phyloP scores from a whole-genome alignment of 2,113 vertebrate genomes.

The Stigmatopora nigra region DNA sequence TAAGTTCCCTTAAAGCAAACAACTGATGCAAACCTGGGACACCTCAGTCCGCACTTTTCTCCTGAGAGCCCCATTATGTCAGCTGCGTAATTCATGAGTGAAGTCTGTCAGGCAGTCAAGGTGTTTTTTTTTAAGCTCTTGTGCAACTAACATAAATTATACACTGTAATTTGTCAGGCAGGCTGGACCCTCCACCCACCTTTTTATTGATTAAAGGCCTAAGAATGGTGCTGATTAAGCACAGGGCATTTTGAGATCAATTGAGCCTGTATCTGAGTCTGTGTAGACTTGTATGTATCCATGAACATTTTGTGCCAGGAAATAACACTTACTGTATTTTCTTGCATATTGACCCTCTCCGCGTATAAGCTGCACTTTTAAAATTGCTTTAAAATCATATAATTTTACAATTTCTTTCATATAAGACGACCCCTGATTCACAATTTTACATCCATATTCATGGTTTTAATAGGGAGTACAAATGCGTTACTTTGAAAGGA shows the following conservation, averaged over 20 bases:
- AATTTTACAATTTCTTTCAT: no score
- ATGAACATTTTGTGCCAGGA: conserved; percentile 22
- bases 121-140: conserved; percentile 13
- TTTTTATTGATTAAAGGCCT: conserved; percentile 43
- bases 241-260: conserved; percentile 27
- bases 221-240: conserved; percentile 50
- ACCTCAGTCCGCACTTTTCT: conserved; percentile 31
- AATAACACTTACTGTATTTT: not conserved
- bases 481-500: no score
- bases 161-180: conserved; percentile 26
- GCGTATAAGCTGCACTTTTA: no score
- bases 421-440: no score
- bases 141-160: conserved; percentile 19
- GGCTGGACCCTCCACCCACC: conserved; percentile 14
- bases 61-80: conserved; percentile 14
- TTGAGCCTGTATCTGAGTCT: conserved; percentile 22
- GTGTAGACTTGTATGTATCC: conserved; percentile 14
- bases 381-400: no score
- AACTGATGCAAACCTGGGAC: conserved; percentile 46
- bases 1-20: conserved; percentile 32
- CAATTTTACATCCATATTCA: no score
- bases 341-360: no score
- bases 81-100: conserved; percentile 43
- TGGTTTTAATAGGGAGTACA: no score
- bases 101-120: conserved; percentile 28